A percentile compares a stretch with the other conserved stretches of the same genome.
phyloP scores from a whole-genome alignment of 2,113 vertebrate genomes.

The Heliornis fulica region DNA sequence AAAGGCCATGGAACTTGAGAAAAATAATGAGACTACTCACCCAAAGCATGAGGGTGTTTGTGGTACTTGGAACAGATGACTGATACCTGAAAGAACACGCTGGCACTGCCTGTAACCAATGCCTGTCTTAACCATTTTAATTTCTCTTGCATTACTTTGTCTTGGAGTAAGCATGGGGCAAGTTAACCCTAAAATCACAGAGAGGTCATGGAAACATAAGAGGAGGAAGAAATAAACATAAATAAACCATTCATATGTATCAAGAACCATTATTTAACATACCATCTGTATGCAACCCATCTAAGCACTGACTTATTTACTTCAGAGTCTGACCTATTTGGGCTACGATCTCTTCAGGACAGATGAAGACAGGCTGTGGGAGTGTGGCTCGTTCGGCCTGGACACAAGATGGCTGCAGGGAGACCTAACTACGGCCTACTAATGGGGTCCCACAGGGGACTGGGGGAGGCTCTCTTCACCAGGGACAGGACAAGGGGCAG shows the following conservation, averaged over 20 bases:
- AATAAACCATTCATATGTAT: background rate
- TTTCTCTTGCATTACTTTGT: background rate
- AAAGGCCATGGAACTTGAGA: background rate
- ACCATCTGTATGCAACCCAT: background rate
- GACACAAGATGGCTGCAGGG: too few species aligned
- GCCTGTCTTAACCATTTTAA: background rate
- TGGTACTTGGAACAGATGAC: background rate
- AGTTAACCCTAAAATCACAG: background rate
- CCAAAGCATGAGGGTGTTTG: background rate
- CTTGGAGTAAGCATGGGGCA: background rate
- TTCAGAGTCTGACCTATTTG: background rate
- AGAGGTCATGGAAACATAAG: background rate
- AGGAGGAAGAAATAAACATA: background rate
- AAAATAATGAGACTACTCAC: background rate
- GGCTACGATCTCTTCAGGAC: background rate
- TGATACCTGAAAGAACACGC: background rate
- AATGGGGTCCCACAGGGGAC: too few species aligned
- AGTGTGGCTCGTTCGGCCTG: too few species aligned
- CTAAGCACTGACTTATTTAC: background rate
- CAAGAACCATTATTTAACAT: background rate
- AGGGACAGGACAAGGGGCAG: too few species aligned
- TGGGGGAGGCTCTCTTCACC: too few species aligned
- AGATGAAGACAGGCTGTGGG: too few species aligned
- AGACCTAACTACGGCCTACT: too few species aligned
- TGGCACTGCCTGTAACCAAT: background rate